These are phyloP conservation scores for Didymodactylos carnosus DNA, from an alignment of 2,888 invertebrate species.

Conservation along the genomic window DNA sequence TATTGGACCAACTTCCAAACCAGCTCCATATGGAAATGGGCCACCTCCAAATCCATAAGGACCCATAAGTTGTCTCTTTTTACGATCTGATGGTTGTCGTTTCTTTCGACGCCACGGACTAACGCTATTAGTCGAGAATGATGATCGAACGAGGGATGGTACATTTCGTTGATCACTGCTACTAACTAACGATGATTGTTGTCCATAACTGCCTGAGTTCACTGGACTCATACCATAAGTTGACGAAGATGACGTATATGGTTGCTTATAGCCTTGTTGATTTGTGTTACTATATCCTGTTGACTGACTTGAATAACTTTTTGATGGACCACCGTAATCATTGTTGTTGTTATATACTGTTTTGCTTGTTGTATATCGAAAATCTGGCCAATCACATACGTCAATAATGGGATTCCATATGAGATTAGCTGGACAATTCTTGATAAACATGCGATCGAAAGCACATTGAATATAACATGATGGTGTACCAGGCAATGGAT, in stretches of 20 bases:
- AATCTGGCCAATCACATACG: background rate
- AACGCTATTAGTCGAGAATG: no score
- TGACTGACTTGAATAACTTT: no score
- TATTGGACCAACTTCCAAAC: background rate
- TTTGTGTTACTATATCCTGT: no score
- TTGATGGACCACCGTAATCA: background rate
- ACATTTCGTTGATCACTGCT: no score
- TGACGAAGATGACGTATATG: no score
- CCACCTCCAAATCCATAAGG: no score
- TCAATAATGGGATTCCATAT: background rate
- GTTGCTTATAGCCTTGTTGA: no score
- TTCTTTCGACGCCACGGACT: background rate
- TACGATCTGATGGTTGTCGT: background rate
- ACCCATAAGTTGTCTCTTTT: background rate
- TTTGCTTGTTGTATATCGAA: background rate
- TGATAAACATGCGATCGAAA: background rate
- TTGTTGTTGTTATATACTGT: no score
- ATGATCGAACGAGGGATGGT: no score
- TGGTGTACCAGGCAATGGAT: background rate
- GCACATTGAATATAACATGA: background rate
- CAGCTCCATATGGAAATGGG: background rate
- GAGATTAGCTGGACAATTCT: background rate
- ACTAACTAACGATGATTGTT: no score
- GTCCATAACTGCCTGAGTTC: no score
- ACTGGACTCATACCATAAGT: no score